Evolutionary conservation across 2,113 vertebrate genomes (phyloP).

Genomic region (Grantiella picta): DNA sequence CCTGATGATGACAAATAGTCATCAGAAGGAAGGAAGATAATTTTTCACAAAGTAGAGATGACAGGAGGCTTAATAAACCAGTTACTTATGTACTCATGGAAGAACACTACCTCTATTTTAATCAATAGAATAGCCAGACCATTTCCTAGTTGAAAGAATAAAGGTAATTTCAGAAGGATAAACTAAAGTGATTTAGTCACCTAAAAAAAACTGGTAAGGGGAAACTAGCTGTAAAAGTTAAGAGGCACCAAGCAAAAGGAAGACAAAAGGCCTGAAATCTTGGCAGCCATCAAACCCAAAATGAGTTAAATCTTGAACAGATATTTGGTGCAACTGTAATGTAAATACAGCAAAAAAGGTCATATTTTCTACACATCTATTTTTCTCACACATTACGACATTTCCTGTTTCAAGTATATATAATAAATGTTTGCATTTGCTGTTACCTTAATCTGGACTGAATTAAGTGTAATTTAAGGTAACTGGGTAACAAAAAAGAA

Average conservation of each 20-base stretch:
- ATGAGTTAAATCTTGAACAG: not conserved
- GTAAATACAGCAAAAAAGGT: not conserved
- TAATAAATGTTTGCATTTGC: not conserved
- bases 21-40: not conserved
- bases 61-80: not conserved
- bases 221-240: not conserved
- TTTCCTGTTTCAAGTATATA: not conserved
- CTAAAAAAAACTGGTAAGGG: not conserved
- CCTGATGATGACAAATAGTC: not conserved
- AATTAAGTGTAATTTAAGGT: not conserved
- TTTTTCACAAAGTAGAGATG: not conserved
- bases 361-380: not conserved
- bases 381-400: not conserved
- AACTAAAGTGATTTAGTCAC: not conserved
- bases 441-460: not conserved
- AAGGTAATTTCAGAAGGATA: not conserved
- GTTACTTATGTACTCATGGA: not conserved
- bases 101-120: not conserved
- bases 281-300: not conserved
- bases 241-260: not conserved
- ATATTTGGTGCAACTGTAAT: not conserved
- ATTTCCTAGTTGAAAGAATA: not conserved
- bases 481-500: not conserved
- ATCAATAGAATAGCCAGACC: not conserved
- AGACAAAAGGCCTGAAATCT: not conserved